A percentile compares a stretch with the other conserved stretches of the same genome.
Evolutionary conservation across 2,888 invertebrate genomes (phyloP).

Genomic region (Stegophylla sp.): DNA sequence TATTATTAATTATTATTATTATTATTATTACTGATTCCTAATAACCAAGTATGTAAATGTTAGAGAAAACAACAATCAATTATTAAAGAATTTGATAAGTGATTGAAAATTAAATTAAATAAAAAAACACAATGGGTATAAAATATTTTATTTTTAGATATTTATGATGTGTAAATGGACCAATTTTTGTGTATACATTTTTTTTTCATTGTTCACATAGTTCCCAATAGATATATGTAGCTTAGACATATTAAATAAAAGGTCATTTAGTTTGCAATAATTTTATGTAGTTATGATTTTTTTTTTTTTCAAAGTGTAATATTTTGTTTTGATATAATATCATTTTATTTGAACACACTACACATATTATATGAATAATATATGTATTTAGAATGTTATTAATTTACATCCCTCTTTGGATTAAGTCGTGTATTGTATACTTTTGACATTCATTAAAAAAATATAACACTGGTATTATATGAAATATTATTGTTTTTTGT

Average conservation of each 20-base stretch:
- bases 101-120: conserved; percentile 37
- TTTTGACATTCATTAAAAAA: conserved; percentile 52
- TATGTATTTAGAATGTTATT: conserved; percentile 48
- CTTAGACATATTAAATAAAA: conserved; percentile 46
- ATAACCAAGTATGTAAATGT: conserved; percentile 53
- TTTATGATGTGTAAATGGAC: conserved; percentile 57
- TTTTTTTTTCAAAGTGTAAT: conserved; percentile 38
- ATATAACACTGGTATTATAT: conserved; percentile 56
- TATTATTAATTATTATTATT: conserved; percentile 40
- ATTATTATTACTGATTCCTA: conserved; percentile 54
- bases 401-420: conserved; percentile 41
- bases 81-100: conserved; percentile 31
- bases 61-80: conserved; percentile 33
- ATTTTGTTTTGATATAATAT: conserved; percentile 41
- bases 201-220: conserved; percentile 43
- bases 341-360: conserved; percentile 24
- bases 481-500: neutral
- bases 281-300: conserved; percentile 35
- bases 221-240: conserved; percentile 26
- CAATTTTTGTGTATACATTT: conserved; percentile 57
- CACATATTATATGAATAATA: conserved; percentile 12
- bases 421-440: conserved; percentile 52
- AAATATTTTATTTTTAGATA: conserved; percentile 59
- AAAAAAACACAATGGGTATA: conserved; percentile 43
- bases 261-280: conserved; percentile 52